Percentiles rank a stretch among this genome's conserved stretches.
These are phyloP conservation scores for Eudyptes chrysolophus DNA, from an alignment of 2,113 vertebrate species.

Conservation along the genomic window DNA sequence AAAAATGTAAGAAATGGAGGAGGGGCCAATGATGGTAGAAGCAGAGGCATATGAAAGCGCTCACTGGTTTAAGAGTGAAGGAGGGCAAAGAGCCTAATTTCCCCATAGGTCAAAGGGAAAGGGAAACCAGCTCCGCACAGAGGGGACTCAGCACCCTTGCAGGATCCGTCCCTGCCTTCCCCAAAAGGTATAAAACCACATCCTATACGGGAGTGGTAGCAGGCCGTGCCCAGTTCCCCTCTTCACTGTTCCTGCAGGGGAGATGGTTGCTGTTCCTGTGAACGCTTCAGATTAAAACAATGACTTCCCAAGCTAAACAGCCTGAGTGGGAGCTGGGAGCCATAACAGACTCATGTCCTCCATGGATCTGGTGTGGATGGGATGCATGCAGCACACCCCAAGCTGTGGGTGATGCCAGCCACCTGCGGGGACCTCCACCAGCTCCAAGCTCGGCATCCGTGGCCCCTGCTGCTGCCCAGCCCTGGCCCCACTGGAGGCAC, in stretches of 20 bases:
- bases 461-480: not conserved
- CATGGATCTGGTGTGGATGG: too few relatives aligned
- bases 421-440: fast-evolving
- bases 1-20: not conserved
- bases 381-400: fast-evolving
- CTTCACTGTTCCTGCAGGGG: not conserved
- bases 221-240: not conserved
- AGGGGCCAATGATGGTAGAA: not conserved
- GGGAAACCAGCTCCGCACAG: not conserved
- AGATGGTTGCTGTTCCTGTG: not conserved
- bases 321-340: not conserved
- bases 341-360: fast-evolving
- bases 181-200: not conserved
- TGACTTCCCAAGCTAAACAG: fast-evolving
- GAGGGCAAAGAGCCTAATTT: not conserved
- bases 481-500: not conserved
- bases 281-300: not conserved
- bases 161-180: not conserved
- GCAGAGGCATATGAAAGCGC: not conserved
- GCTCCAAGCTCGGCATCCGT: fast-evolving
- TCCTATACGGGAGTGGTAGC: fast-evolving
- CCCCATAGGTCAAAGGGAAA: not conserved
- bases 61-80: not conserved
- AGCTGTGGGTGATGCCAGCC: fast-evolving
- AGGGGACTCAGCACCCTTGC: not conserved